phyloP scores from a whole-genome alignment of 2,113 vertebrate species.

The Callipepla californica region DNA sequence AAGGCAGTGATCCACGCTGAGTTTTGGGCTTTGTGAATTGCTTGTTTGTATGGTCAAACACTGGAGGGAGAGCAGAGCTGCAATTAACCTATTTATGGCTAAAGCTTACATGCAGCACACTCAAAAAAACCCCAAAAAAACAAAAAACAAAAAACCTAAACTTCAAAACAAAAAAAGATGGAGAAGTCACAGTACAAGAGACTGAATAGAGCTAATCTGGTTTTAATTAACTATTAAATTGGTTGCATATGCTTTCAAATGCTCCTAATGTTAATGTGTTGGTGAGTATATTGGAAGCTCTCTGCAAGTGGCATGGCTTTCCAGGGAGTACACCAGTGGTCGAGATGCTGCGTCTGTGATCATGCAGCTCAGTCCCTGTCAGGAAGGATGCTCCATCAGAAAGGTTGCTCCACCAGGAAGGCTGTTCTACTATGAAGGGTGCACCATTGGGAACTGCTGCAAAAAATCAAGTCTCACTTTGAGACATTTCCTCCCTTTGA shows the following conservation, averaged over 20 bases:
- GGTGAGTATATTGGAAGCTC: slow-evolving; percentile 51
- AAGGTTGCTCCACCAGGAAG: no score
- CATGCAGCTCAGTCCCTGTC: not conserved
- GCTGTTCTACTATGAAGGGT: no score
- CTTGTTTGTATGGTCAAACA: slow-evolving; percentile 34
- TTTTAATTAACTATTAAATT: slow-evolving; percentile 61
- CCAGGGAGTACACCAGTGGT: not conserved
- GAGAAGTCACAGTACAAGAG: slow-evolving; percentile 51
- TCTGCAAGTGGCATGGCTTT: not conserved
- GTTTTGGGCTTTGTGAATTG: not conserved
- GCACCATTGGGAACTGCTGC: not conserved
- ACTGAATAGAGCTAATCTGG: slow-evolving; percentile 49
- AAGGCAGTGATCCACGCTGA: not conserved
- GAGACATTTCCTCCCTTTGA: not conserved
- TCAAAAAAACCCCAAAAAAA: not conserved
- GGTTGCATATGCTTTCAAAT: slow-evolving; percentile 60
- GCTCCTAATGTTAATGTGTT: not conserved
- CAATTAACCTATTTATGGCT: slow-evolving; percentile 35
- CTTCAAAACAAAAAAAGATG: slow-evolving; percentile 19
- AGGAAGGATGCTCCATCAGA: not conserved
- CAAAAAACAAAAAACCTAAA: not conserved
- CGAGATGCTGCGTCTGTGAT: accelerated
- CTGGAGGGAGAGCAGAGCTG: slow-evolving; percentile 52
- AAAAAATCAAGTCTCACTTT: not conserved
- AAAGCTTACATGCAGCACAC: not conserved